phyloP scores from a whole-genome alignment of 2,888 invertebrate species.

The Drosophila anomalata region DNA sequence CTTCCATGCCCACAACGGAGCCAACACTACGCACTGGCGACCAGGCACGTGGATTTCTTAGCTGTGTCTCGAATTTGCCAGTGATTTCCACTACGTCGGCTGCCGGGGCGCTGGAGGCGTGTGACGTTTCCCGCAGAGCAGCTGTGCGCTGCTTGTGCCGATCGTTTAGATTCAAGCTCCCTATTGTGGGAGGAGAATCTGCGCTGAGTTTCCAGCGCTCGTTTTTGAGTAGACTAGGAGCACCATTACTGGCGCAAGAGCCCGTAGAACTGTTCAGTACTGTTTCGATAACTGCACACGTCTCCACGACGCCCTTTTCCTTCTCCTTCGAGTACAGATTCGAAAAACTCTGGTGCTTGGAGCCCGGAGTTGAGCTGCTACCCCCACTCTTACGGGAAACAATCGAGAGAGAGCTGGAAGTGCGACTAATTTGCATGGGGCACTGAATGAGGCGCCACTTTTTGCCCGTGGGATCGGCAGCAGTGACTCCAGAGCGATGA shows the following conservation, averaged over 20 bases:
- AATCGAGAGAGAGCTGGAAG: constrained; percentile 91
- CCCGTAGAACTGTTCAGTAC: constrained; percentile 88
- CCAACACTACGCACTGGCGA: constrained; percentile 95
- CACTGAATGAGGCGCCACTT: constrained; percentile 93
- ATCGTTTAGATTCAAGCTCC: constrained; percentile 82
- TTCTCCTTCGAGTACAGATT: constrained; percentile 84
- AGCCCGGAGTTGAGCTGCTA: constrained; percentile 85
- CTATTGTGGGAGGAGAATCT: constrained; percentile 82
- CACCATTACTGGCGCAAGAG: constrained; percentile 84
- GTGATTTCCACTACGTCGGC: constrained; percentile 85
- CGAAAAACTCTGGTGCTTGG: constrained; percentile 89
- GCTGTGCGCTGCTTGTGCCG: constrained; percentile 80
- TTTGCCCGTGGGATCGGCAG: constrained; percentile 92
- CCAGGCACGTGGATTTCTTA: constrained; percentile 93
- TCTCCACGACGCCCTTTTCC: constrained; percentile 83
- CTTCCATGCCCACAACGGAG: constrained; percentile 92
- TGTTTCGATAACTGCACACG: constrained; percentile 82
- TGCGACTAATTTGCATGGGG: constrained; percentile 92
- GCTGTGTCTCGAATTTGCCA: constrained; percentile 89
- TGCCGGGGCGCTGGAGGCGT: constrained; percentile 82
- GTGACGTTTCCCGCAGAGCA: constrained; percentile 67
- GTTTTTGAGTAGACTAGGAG: constrained; percentile 76
- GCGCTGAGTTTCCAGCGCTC: constrained; percentile 82
- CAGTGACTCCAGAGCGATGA: constrained; percentile 90
- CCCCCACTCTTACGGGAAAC: constrained; percentile 85